Percentiles rank a stretch among this genome's conserved stretches.
Conservation (phyloP, 2,888 invertebrate species). For the Selenia dentaria region DNA sequence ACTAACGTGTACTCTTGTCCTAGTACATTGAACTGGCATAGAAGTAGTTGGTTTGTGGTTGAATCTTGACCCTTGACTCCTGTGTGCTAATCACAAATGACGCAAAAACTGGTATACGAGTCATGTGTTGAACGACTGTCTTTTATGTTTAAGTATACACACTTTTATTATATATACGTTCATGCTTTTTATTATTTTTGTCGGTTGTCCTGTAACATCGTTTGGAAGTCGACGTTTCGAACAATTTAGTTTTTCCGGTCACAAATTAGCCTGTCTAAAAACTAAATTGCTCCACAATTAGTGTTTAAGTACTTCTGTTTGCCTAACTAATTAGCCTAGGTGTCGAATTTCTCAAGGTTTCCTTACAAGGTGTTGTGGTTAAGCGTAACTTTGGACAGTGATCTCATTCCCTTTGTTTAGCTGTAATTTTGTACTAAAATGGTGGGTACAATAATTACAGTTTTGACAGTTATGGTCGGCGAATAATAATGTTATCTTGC, state of each 20-base stretch:
- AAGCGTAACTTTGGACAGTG: conserved; percentile 41
- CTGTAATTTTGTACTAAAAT: conserved; percentile 54
- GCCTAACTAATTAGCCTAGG: conserved; percentile 26
- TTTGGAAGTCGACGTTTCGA: not conserved
- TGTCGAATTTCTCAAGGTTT: conserved; percentile 43
- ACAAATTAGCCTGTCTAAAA: not conserved
- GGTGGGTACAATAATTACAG: conserved; percentile 38
- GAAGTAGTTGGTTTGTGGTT: too few relatives aligned
- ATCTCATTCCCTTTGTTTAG: conserved; percentile 61
- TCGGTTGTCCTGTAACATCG: too few relatives aligned
- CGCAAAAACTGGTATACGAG: too few relatives aligned
- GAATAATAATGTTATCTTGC: conserved; percentile 30
- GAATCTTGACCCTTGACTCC: too few relatives aligned
- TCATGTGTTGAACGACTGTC: too few relatives aligned
- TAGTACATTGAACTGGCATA: too few relatives aligned
- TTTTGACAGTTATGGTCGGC: conserved; percentile 40
- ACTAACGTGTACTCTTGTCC: too few relatives aligned
- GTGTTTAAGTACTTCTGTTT: conserved; percentile 7
- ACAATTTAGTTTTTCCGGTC: not conserved
- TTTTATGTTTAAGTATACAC: too few relatives aligned
- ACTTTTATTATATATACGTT: too few relatives aligned
- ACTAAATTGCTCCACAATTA: conserved; percentile 9
- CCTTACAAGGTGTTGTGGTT: conserved; percentile 63
- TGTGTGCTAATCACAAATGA: too few relatives aligned
- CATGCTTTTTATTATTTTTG: too few relatives aligned